These are phyloP conservation scores for Parauchenoglanis punctatus DNA, from an alignment of 2,797 vertebrate genomes.

Conservation along the genomic window DNA sequence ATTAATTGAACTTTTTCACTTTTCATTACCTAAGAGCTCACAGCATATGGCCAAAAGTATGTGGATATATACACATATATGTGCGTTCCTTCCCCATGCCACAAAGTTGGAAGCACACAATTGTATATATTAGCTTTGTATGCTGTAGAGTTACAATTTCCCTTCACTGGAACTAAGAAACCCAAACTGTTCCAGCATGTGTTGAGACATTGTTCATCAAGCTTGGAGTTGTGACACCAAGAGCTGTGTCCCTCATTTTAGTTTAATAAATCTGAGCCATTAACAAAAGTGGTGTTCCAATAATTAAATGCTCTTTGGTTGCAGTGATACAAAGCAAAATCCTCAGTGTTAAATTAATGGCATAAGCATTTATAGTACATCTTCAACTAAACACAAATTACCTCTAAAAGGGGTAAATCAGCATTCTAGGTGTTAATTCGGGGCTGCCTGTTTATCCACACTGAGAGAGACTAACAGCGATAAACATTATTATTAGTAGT, in stretches of 20 bases:
- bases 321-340: neutral
- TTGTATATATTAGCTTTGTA: neutral
- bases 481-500: neutral
- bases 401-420: neutral
- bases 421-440: neutral
- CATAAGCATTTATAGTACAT: neutral
- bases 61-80: no score
- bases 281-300: neutral
- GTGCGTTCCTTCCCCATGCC: neutral
- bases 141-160: neutral
- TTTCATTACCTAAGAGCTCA: neutral
- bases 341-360: no score
- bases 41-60: neutral
- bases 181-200: neutral
- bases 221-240: neutral
- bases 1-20: neutral
- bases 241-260: neutral
- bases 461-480: neutral
- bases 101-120: neutral
- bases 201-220: no score
- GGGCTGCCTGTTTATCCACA: neutral
- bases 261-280: neutral
- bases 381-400: neutral
- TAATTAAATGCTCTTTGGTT: neutral
- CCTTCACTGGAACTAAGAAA: no score